Conservation (phyloP, 1,140 invertebrate species). For the Anoplolepis gracilipes region DNA sequence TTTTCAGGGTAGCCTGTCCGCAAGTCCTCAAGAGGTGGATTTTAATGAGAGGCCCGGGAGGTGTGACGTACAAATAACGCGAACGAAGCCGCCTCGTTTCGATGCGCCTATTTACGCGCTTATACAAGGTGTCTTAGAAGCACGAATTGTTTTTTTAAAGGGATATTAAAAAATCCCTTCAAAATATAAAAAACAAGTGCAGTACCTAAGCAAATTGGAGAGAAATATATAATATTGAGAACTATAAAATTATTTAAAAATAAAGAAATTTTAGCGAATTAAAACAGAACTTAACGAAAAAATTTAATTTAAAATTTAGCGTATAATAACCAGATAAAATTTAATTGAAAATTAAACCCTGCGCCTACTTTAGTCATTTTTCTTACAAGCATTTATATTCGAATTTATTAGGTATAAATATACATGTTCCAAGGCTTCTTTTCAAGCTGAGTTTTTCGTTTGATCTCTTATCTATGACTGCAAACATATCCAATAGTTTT, state of each 20-base stretch:
- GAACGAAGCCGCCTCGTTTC: background rate
- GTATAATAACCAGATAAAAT: background rate
- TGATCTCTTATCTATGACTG: background rate
- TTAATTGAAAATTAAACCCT: conserved; percentile 7
- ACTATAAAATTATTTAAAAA: background rate
- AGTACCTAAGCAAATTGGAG: background rate
- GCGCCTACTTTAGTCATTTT: background rate
- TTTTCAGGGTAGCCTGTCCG: conserved; percentile 57
- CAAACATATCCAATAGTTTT: background rate
- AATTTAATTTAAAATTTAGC: background rate
- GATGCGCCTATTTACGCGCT: conserved; percentile 9
- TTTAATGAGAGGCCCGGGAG: conserved; percentile 72
- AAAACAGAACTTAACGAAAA: background rate
- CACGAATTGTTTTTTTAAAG: background rate
- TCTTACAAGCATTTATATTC: background rate
- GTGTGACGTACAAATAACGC: conserved; percentile 63
- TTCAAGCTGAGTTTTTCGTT: background rate
- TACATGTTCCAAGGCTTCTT: background rate
- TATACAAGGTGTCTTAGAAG: conserved; percentile 17
- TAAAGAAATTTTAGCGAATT: background rate
- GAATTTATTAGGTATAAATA: background rate
- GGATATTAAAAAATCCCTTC: background rate
- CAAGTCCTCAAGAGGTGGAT: conserved; percentile 58
- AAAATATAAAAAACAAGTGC: background rate
- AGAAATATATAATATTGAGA: background rate